These are phyloP conservation scores for Aradophagus sp. DNA, from an alignment of 1,140 invertebrate species.

Conservation along the genomic window DNA sequence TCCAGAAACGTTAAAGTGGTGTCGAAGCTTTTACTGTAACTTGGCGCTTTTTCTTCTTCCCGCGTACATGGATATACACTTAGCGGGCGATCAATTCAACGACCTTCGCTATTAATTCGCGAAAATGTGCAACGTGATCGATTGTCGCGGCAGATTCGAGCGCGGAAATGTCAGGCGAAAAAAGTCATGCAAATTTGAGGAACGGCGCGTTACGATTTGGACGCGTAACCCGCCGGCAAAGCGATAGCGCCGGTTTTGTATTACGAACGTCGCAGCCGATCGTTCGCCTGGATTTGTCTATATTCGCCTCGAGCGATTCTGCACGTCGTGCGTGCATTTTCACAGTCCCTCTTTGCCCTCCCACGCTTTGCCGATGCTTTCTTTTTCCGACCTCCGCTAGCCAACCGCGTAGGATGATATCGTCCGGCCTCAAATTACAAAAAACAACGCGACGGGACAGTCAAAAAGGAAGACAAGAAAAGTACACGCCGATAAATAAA, in stretches of 20 bases:
- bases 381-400: conserved; percentile 33
- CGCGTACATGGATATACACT: conserved; percentile 21
- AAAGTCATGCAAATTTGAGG: conserved; percentile 30
- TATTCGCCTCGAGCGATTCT: conserved; percentile 37
- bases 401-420: conserved; percentile 31
- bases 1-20: neutral
- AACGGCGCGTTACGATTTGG: neutral
- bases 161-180: conserved; percentile 20
- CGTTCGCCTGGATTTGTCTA: conserved; percentile 44
- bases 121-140: conserved; percentile 22
- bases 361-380: conserved; percentile 45
- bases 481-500: conserved; percentile 26
- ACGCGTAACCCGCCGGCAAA: neutral
- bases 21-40: neutral
- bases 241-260: conserved; percentile 6
- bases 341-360: conserved; percentile 33
- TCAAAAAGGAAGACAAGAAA: too few relatives aligned
- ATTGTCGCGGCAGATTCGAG: conserved; percentile 13
- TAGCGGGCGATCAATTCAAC: conserved; percentile 27
- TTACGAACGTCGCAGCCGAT: conserved; percentile 31
- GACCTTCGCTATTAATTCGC: conserved; percentile 29
- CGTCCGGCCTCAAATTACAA: conserved; percentile 6
- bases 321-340: conserved; percentile 20
- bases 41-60: too few relatives aligned
- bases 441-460: conserved; percentile 12